A percentile compares a stretch with the other conserved stretches of the same genome.
These are phyloP conservation scores for Phataginus tetradactyla DNA, from an alignment of 2,797 vertebrate species.

Conservation along the genomic window DNA sequence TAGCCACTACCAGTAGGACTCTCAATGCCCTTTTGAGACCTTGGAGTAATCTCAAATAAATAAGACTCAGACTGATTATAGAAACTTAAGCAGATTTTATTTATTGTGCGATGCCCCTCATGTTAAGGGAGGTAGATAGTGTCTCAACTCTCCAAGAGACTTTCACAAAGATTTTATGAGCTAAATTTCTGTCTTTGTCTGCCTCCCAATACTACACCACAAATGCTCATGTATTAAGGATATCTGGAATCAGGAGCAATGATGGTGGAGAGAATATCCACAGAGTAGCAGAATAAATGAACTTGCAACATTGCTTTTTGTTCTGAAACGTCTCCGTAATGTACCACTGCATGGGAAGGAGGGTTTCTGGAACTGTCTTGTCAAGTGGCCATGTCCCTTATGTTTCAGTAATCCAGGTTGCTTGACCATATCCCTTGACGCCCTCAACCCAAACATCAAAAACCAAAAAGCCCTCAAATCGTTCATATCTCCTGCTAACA, in stretches of 20 bases:
- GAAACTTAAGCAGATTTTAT: constrained; percentile 9
- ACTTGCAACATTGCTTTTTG: background rate
- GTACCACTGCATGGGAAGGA: fast-evolving
- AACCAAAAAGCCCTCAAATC: background rate
- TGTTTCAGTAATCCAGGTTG: background rate
- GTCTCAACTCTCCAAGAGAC: background rate
- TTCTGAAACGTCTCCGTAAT: background rate
- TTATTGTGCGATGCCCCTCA: background rate
- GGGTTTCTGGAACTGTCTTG: background rate
- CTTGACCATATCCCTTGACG: background rate
- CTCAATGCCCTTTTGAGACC: background rate
- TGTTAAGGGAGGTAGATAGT: background rate
- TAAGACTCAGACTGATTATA: background rate
- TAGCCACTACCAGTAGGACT: background rate
- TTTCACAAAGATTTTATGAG: background rate
- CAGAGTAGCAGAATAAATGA: background rate
- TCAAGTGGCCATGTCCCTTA: background rate
- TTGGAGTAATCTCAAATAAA: constrained; percentile 11
- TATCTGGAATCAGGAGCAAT: background rate
- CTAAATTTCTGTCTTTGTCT: background rate
- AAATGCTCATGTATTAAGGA: background rate
- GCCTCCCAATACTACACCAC: background rate
- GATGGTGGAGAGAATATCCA: background rate
- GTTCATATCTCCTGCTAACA: background rate
- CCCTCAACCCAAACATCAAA: background rate